Base-by-base conservation (phyloP, 2,797 vertebrate species). In the Acipenser oxyrinchus region DNA sequence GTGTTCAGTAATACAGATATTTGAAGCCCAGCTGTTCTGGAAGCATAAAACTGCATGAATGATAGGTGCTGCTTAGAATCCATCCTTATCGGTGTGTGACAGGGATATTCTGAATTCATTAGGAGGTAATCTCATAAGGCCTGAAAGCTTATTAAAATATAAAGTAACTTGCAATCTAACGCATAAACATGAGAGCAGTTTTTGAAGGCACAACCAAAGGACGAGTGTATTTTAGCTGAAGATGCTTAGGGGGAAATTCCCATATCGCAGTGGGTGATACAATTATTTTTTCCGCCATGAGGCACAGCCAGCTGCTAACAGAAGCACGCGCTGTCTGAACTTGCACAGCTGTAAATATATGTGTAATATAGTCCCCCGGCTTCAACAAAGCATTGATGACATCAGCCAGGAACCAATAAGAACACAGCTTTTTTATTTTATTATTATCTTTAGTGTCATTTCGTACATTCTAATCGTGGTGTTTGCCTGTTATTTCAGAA, bases 401-500 rank as follows among this genome's bases (percentile, higher is more conserved):
- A 37, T 37, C 37, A 37, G 37, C 37, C 37, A 37, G 37, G 37
- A 37, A 37, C 37, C 37, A 37, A 37, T 37, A 37, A 37, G 37
- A 37, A 37, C 37, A 37, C 37, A 37, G 37, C 37, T 37, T 37
- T 18, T 37, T 37, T 37, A 37, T 37, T 37, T 37, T 37, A 37
- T 37, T 37, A 37, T 37, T 37, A 37, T 37, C 11, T 58, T 7
- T 58, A 58, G 67, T 61, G 55, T 71, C 61, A 7, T 51, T 64
- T 37, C 12, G n/a, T 59, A 18, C 10, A 0, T 84, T 83, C 81
- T 92, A 82, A 91, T 70, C 78, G 86, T 74, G 60, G 76, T 83
- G 12, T 90, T 89, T 90, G 84, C 83, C 80, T 93, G 74, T 90
- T 85, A 90, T 94, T 93, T 82, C 90, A 95, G 91, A 91, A 74